phyloP scores from a whole-genome alignment of 2,888 invertebrate species.

The Pogonocherus hispidulus region DNA sequence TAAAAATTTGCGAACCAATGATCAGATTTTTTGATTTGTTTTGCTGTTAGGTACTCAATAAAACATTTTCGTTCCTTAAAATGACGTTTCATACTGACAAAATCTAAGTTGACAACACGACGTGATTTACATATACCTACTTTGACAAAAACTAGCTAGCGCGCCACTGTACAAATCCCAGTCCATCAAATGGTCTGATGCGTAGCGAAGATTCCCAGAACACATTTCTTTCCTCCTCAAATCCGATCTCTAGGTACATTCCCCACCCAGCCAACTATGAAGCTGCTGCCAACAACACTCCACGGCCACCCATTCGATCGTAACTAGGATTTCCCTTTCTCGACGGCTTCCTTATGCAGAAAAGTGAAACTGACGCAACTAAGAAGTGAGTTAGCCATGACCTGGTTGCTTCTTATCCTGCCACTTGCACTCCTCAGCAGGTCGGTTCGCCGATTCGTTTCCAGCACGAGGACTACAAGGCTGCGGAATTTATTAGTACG shows the following conservation, averaged over 20 bases:
- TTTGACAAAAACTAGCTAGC: no score
- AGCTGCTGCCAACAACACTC: neutral
- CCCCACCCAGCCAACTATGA: slow-evolving; percentile 8
- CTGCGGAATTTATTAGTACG: slow-evolving; percentile 14
- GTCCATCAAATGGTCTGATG: neutral
- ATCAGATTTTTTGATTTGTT: no score
- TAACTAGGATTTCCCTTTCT: slow-evolving; percentile 63
- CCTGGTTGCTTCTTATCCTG: slow-evolving; percentile 51
- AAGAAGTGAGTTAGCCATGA: slow-evolving; percentile 57
- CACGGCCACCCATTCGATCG: slow-evolving; percentile 25
- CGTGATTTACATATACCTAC: no score
- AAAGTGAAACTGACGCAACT: slow-evolving; percentile 52
- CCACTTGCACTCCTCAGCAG: slow-evolving; percentile 22
- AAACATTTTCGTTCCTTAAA: no score
- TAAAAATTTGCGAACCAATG: no score
- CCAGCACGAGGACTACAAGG: slow-evolving; percentile 29
- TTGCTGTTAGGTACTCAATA: no score
- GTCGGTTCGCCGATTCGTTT: slow-evolving; percentile 8
- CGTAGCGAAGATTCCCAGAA: neutral
- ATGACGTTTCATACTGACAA: no score
- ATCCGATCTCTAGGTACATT: slow-evolving; percentile 19
- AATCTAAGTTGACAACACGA: no score
- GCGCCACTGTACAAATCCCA: neutral
- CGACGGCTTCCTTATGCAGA: slow-evolving; percentile 58
- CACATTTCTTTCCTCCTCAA: slow-evolving; percentile 7